Percentiles rank a stretch among this genome's conserved stretches.
phyloP scores from a whole-genome alignment of 1,140 invertebrate genomes.

The Colletes latitarsis region DNA sequence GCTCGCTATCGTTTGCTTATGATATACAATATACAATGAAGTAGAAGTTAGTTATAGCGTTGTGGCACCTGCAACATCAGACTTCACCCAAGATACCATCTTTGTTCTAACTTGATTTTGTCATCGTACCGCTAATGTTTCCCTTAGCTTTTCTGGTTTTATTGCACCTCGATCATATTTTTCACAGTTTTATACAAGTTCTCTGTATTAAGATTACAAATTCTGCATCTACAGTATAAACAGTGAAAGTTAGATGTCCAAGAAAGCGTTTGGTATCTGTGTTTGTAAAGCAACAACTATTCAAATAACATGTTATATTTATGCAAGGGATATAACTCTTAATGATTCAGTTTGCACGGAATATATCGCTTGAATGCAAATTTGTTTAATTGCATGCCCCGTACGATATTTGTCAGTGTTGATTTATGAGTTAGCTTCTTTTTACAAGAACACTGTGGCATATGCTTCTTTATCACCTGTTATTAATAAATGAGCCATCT shows the following conservation, averaged over 20 bases:
- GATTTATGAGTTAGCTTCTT: neutral
- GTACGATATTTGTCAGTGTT: conserved; percentile 30
- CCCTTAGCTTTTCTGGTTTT: conserved; percentile 16
- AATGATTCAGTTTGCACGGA: conserved; percentile 17
- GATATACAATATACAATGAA: conserved; percentile 34
- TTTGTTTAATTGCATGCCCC: conserved; percentile 23
- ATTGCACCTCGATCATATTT: neutral
- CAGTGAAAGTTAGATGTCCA: neutral
- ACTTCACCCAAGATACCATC: conserved; percentile 27
- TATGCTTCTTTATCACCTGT: neutral
- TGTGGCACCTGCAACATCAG: conserved; percentile 32
- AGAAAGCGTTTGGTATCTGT: conserved; percentile 15
- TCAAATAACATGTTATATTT: neutral
- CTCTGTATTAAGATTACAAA: neutral
- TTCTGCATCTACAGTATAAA: neutral
- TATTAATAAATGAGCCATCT: neutral
- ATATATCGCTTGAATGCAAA: conserved; percentile 31
- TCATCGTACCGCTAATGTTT: neutral
- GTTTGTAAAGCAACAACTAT: neutral
- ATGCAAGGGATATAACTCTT: neutral
- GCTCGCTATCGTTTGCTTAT: conserved; percentile 52
- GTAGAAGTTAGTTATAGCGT: conserved; percentile 45
- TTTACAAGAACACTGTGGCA: neutral
- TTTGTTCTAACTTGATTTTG: conserved; percentile 5
- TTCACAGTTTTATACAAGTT: neutral